A percentile compares a stretch with the other conserved stretches of the same genome.
phyloP scores from a whole-genome alignment of 2,797 vertebrate species.

The Austrolebias charrua region DNA sequence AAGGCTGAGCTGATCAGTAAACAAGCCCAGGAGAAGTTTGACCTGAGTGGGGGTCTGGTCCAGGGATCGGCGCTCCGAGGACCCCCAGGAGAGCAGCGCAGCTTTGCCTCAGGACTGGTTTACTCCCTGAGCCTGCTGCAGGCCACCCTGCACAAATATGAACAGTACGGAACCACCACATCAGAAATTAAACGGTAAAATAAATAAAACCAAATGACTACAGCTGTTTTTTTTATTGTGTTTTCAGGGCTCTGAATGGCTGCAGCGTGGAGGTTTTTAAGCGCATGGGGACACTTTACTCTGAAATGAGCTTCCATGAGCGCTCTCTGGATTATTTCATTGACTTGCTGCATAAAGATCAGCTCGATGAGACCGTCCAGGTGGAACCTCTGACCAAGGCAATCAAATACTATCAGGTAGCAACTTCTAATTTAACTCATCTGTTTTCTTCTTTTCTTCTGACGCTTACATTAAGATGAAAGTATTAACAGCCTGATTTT shows the following conservation, averaged over 20 bases:
- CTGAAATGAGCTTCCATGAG: conserved; percentile 96
- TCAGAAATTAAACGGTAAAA: conserved; percentile 14
- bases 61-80: conserved; percentile 83
- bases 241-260: conserved; percentile 83
- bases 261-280: conserved; percentile 93
- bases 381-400: conserved; percentile 95
- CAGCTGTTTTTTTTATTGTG: not conserved
- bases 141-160: conserved; percentile 91
- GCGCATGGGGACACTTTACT: conserved; percentile 91
- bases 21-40: conserved; percentile 97
- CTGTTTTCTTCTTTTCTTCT: too few species aligned
- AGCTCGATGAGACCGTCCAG: conserved; percentile 95
- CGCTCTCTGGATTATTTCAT: conserved; percentile 95
- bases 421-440: not conserved
- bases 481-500: too few species aligned
- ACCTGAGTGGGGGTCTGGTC: conserved; percentile 82
- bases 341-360: conserved; percentile 94
- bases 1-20: conserved; percentile 96
- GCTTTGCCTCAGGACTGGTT: conserved; percentile 93
- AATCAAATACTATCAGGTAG: conserved; percentile 97
- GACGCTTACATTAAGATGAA: too few species aligned
- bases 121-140: conserved; percentile 93
- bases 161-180: conserved; percentile 82
- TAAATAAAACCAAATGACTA: not conserved
- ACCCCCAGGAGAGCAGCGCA: conserved; percentile 89